Evolutionary conservation across 2,113 vertebrate species (phyloP), one percentile per base, ranked within the genome.

Genomic region (Tragelaphus buxtoni): DNA sequence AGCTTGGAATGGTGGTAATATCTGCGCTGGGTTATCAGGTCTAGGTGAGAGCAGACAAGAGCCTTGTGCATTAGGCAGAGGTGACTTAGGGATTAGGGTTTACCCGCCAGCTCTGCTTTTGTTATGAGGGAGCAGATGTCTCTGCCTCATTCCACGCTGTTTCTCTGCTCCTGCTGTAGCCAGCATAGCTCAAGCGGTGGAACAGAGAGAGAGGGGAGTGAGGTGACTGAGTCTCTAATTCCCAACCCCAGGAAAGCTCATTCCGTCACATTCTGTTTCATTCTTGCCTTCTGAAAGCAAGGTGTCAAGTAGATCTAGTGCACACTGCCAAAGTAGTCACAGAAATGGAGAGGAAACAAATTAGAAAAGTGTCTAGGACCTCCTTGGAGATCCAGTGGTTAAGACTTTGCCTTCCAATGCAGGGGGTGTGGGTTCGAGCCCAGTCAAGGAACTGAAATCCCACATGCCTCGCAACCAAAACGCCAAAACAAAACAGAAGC

Each of bases 1-100:
- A 47, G 58, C 30, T 0, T 2, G 1, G 22, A 13, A 24, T 1
- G 1, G 4, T 9, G 58, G 45, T 9, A 2, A 7, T 5, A 2
- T 35, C 49, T 1, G 60, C 3, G 1, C 85, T 56, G 30, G 45
- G 28, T n/a, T 20, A 30, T 35, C 13, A 5, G 61, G 9, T 55
- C 76, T 56, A 42, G 49, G 39, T 55, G 39, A 32, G 39, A 35
- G 56, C 30, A 4, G 30, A 61, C 20, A 5, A 20, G 65, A 74
- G 74, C 39, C 35, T 47, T 49, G 42, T 39, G n/a, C 51, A 10
- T 45, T 18, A 61, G n/a, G 45, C 32, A 51, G 39, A 28, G 56
- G 16, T 2, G 0, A 2, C n/a, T 49, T 32, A 42, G 82, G 30
- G 56, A 39, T 5, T 2, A n/a, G 5, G 7, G 28, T 26, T 95